phyloP scores from a whole-genome alignment of 2,888 invertebrate genomes.

The Theristus sp. region DNA sequence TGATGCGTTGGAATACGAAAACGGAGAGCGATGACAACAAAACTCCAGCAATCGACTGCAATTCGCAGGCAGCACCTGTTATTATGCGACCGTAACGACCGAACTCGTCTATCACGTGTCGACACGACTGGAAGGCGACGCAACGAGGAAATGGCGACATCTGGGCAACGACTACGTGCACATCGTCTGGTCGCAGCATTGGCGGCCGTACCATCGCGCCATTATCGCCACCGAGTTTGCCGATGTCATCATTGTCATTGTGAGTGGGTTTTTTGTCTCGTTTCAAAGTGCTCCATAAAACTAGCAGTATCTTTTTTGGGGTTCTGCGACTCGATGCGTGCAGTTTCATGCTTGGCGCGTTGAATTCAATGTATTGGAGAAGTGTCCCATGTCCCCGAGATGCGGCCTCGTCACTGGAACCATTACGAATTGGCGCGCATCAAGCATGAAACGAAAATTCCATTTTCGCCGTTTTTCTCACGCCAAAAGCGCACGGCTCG shows the following conservation, averaged over 20 bases:
- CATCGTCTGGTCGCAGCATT: conserved; percentile 96
- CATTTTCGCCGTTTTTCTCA: too few species aligned
- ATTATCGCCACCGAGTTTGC: conserved; percentile 98
- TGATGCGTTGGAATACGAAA: too few species aligned
- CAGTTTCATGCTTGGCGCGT: too few species aligned
- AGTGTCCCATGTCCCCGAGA: too few species aligned
- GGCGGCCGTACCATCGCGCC: conserved; percentile 77
- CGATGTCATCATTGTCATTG: conserved; percentile 80
- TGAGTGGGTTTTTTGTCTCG: background rate
- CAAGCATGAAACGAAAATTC: too few species aligned
- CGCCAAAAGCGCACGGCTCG: too few species aligned
- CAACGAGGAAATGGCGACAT: conserved; percentile 27
- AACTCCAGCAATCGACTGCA: too few species aligned
- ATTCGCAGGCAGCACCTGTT: background rate
- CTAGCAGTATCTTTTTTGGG: background rate
- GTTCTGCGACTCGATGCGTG: too few species aligned
- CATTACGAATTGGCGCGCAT: too few species aligned
- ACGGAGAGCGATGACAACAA: too few species aligned
- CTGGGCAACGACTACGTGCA: conserved; percentile 59
- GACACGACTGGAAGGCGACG: conserved; percentile 61
- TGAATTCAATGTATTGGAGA: too few species aligned
- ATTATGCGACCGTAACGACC: conserved; percentile 18
- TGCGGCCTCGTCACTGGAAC: too few species aligned
- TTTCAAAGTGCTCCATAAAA: background rate
- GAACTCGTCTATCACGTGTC: conserved; percentile 69